These are phyloP conservation scores for Molorchus minor DNA, from an alignment of 2,888 invertebrate species.

Conservation along the genomic window DNA sequence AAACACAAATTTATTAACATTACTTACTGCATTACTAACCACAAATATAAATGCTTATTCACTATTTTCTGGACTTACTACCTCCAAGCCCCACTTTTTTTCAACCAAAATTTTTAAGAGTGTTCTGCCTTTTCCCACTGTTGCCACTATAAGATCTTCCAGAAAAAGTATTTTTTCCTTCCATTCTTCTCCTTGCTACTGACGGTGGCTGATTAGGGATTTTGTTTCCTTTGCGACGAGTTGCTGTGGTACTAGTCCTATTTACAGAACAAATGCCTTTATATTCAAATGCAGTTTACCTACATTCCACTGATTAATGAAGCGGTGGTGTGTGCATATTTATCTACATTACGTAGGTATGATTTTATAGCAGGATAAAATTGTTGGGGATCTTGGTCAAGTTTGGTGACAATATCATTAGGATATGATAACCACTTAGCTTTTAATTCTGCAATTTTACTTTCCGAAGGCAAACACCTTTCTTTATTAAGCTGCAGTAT, in stretches of 20 bases:
- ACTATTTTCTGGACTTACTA: not conserved
- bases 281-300: conserved; percentile 2
- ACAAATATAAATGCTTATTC: not conserved
- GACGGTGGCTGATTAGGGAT: conserved; percentile 7
- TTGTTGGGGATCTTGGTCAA: conserved; percentile 8
- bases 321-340: conserved; percentile 4
- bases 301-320: conserved; percentile 1
- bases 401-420: conserved; percentile 1
- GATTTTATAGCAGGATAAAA: conserved; percentile 2
- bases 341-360: conserved; percentile 1
- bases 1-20: not conserved
- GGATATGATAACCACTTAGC: not conserved
- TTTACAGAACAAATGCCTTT: conserved; percentile 1
- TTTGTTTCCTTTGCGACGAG: conserved; percentile 6
- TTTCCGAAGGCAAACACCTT: not conserved
- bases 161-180: conserved; percentile 5
- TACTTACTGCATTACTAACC: not conserved
- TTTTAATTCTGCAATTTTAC: conserved; percentile 11
- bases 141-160: not conserved
- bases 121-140: not conserved
- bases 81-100: not conserved
- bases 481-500: not conserved
- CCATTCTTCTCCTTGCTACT: conserved; percentile 6
- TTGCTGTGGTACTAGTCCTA: not conserved
- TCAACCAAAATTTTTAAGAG: not conserved